phyloP scores from a whole-genome alignment of 1,140 invertebrate species.

The Danaus plexippus region DNA sequence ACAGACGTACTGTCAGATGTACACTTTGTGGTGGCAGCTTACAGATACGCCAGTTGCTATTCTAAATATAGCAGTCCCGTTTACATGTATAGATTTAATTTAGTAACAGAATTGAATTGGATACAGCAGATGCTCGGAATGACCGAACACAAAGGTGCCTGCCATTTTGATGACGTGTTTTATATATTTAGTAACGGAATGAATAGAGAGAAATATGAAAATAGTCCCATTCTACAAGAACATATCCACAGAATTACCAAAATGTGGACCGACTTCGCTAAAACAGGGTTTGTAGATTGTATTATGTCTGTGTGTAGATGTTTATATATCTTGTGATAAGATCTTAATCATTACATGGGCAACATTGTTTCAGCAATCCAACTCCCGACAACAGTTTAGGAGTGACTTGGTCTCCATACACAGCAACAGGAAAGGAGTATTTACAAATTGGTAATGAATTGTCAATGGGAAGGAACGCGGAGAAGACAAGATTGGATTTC shows the following conservation, averaged over 20 bases:
- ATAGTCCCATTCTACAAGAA: constrained; percentile 40
- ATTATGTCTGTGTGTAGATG: constrained; percentile 6
- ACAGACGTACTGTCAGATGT: constrained; percentile 23
- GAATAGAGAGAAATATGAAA: constrained; percentile 42
- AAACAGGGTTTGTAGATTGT: constrained; percentile 72
- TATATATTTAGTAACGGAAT: constrained; percentile 74
- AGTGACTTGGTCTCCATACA: constrained; percentile 34
- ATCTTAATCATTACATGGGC: not conserved
- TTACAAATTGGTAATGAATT: constrained; percentile 28
- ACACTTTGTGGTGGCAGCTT: constrained; percentile 36
- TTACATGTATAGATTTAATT: constrained; percentile 71
- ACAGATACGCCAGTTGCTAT: constrained; percentile 53
- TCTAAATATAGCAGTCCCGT: constrained; percentile 29
- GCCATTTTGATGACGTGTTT: constrained; percentile 77
- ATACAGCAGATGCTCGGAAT: constrained; percentile 35
- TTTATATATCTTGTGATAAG: constrained; percentile 5
- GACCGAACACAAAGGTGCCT: constrained; percentile 61
- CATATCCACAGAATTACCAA: constrained; percentile 66
- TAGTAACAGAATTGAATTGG: constrained; percentile 52
- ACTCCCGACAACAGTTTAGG: constrained; percentile 30
- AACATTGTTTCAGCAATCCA: constrained; percentile 38
- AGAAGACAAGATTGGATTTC: constrained; percentile 31
- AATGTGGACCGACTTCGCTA: constrained; percentile 82
- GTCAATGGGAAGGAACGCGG: constrained; percentile 24
- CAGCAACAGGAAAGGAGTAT: constrained; percentile 25